Evolutionary conservation across 2,113 vertebrate genomes (phyloP), one percentile per base, ranked within the genome.

Genomic region (Channa maculata): DNA sequence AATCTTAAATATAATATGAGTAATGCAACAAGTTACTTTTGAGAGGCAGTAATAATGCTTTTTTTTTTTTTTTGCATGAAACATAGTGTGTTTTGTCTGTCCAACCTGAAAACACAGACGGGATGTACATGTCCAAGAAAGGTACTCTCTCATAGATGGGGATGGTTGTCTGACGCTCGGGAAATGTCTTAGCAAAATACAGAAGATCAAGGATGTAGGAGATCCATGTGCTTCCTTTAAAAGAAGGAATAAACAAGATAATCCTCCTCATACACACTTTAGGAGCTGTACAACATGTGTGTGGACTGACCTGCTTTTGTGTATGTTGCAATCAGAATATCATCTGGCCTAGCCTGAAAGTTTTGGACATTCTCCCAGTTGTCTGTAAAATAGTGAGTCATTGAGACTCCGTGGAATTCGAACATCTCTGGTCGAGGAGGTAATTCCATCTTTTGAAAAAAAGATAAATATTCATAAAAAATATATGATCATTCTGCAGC

Each of bases 251-350:
- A 43, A 50, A 6, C 24, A 14, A 57, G 13, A 5, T 7, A 0
- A 45, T 37, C 14, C 34, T 24, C 24, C 24, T 24, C 24, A 24
- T 4, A 38, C 4, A 62, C 12, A 43, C 24, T 24, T 24, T 24
- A 24, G 24, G 24, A 24, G 24, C 41, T n/a, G 9, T 6, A 37
- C 43, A 66, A 4, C 38, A 36, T 34, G 13, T 10, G 6, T 45
- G 2, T 62, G 8, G 0, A 50, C 69, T 6, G 3, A 95, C 95
- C 95, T 93, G 95, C 92, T 91, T 96, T 96, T 7, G 95, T 95
- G 65, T 94, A 96, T 49, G 95, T 95, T 37, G 91, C 93, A 51
- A 96, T 90, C 15, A 96, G 81, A 33, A 96, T 91, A 33, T 96
- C 95, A 49, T 96, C 94, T 0, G 94, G 86, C 59, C 88, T 92